A percentile compares a stretch with the other conserved stretches of the same genome.
Conservation (phyloP, 2,888 invertebrate genomes). For the Hydroisotoma schaefferi region DNA sequence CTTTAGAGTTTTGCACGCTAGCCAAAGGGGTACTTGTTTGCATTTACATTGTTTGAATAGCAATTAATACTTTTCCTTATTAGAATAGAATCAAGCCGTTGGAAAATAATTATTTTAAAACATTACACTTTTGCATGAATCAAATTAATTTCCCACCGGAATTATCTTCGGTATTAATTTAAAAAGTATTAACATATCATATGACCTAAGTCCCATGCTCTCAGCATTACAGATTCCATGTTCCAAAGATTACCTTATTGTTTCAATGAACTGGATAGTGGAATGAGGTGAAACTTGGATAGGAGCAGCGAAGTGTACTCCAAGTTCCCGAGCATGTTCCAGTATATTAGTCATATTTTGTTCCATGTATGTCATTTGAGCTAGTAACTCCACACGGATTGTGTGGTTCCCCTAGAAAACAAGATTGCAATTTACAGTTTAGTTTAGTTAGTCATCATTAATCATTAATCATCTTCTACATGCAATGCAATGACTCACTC, state of each 20-base stretch:
- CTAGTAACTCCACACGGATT: conserved; percentile 66
- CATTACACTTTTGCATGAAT: no score
- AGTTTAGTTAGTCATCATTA: not conserved
- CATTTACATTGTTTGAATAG: no score
- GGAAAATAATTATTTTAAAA: no score
- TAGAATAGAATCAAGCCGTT: no score
- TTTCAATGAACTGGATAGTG: conserved; percentile 44
- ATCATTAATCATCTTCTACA: not conserved
- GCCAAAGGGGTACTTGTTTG: no score
- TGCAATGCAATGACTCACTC: no score
- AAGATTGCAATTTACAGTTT: not conserved
- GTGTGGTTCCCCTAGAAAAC: conserved; percentile 66
- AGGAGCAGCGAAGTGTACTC: conserved; percentile 33
- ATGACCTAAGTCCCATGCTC: no score
- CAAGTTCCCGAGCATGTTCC: conserved; percentile 33
- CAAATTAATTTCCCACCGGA: no score
- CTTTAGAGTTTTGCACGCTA: no score
- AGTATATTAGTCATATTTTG: conserved; percentile 57
- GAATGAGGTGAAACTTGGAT: conserved; percentile 40
- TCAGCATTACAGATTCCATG: not conserved
- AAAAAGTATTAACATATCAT: no score
- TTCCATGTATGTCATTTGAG: conserved; percentile 66
- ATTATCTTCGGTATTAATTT: no score
- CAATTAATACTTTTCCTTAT: no score
- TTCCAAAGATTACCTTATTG: conserved; percentile 40